These are phyloP conservation scores for Hoplostethus mediterraneus DNA, from an alignment of 2,797 vertebrate species.

Conservation along the genomic window DNA sequence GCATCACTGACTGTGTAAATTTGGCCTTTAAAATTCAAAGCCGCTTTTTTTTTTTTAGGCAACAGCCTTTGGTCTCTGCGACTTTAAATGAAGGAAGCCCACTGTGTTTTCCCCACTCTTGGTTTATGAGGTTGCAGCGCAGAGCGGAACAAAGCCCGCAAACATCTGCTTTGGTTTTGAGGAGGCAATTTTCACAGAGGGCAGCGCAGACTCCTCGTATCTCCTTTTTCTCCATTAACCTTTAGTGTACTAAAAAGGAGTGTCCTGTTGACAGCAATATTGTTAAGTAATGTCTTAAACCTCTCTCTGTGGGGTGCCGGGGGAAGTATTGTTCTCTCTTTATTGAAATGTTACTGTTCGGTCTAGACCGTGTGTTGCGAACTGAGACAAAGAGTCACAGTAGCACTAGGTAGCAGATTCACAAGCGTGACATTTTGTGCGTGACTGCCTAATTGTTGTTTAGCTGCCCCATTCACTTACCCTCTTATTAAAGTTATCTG, in stretches of 20 bases:
- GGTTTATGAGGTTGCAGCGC: constrained; percentile 69
- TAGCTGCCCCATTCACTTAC: constrained; percentile 26
- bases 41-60: constrained; percentile 34
- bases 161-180: constrained; percentile 75
- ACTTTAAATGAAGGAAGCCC: constrained; percentile 64
- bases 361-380: constrained; percentile 21
- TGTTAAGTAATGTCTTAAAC: constrained; percentile 68
- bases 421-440: constrained; percentile 25
- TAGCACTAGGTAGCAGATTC: constrained; percentile 3
- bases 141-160: constrained; percentile 60
- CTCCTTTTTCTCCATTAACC: constrained; percentile 63
- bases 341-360: constrained; percentile 51
- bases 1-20: constrained; percentile 23
- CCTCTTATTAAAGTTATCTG: not conserved
- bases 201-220: constrained; percentile 43
- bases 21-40: constrained; percentile 57
- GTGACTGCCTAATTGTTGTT: constrained; percentile 13
- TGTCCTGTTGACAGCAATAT: constrained; percentile 61
- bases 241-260: constrained; percentile 66
- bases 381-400: constrained; percentile 17
- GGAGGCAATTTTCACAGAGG: constrained; percentile 49
- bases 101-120: constrained; percentile 44
- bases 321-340: constrained; percentile 50
- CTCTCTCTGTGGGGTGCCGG: constrained; percentile 41
- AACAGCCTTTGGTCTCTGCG: constrained; percentile 53